Evolutionary conservation across 23 tunicate genomes (phyloP).

Genomic region (Trididemnum nubilum): DNA sequence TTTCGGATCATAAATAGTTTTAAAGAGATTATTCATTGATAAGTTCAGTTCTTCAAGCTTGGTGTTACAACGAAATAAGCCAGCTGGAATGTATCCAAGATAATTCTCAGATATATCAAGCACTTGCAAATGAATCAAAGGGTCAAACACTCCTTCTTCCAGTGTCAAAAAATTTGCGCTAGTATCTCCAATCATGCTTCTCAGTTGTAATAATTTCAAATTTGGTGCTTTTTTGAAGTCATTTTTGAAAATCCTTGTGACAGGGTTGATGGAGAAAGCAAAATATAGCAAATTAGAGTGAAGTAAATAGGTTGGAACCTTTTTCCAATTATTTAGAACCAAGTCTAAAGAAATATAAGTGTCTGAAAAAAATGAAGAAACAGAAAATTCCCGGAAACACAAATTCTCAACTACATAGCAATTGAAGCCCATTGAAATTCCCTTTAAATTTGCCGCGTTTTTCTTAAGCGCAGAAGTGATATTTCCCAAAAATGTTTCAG

Average conservation of each 20-base stretch:
- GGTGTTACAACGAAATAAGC: neutral
- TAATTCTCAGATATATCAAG: neutral
- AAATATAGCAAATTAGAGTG: neutral
- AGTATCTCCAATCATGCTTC: neutral
- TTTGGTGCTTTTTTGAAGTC: neutral
- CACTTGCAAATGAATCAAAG: neutral
- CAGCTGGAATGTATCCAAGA: neutral
- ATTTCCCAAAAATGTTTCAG: neutral
- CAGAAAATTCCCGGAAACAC: neutral
- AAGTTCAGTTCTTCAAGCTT: neutral
- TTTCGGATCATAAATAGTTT: neutral
- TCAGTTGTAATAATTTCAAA: neutral
- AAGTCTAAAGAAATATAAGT: neutral
- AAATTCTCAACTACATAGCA: neutral
- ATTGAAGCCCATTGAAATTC: neutral
- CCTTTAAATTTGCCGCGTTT: neutral
- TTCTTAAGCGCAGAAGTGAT: neutral
- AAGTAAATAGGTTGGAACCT: neutral
- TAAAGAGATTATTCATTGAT: neutral
- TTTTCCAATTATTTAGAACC: neutral
- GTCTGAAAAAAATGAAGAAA: neutral
- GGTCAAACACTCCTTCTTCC: slow-evolving; percentile 8
- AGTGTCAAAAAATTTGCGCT: neutral
- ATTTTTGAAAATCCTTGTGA: neutral
- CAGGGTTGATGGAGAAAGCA: neutral